phyloP scores from a whole-genome alignment of 2,113 vertebrate genomes.

The Xenopus laevis region DNA sequence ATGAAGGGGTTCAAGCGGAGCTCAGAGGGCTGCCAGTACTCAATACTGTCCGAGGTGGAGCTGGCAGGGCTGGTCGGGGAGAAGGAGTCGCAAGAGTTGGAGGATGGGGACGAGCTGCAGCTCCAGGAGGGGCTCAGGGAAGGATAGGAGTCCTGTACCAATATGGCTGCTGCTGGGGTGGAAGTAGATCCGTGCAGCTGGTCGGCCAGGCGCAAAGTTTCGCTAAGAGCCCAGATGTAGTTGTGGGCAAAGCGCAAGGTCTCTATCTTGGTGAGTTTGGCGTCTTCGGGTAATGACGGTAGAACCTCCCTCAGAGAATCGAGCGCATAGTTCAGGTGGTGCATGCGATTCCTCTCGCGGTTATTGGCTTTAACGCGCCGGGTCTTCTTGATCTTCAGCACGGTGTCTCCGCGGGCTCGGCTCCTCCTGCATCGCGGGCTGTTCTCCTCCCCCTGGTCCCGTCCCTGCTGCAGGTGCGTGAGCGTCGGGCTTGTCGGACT shows the following conservation, averaged over 20 bases:
- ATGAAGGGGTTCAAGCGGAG: slow-evolving; percentile 46
- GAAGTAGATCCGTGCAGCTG: slow-evolving; percentile 19
- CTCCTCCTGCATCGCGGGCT: slow-evolving; percentile 39
- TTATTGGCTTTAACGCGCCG: slow-evolving; percentile 62
- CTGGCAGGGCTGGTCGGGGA: slow-evolving; percentile 62
- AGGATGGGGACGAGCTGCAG: slow-evolving; percentile 48
- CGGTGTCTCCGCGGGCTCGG: slow-evolving; percentile 55
- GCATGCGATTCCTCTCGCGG: slow-evolving; percentile 64
- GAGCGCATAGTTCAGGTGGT: slow-evolving; percentile 62
- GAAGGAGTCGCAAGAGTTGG: slow-evolving; percentile 60
- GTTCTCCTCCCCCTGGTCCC: neutral
- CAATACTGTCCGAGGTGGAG: slow-evolving; percentile 58
- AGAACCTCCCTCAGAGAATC: slow-evolving; percentile 60
- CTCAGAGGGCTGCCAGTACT: slow-evolving; percentile 58
- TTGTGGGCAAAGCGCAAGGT: slow-evolving; percentile 64
- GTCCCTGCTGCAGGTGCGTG: neutral
- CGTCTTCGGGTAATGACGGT: slow-evolving; percentile 59
- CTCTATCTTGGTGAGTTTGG: slow-evolving; percentile 65
- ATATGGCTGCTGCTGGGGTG: slow-evolving; percentile 2
- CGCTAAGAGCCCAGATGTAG: slow-evolving; percentile 65
- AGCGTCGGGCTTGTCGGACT: neutral
- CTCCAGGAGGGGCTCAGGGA: slow-evolving; percentile 7
- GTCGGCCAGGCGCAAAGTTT: slow-evolving; percentile 58
- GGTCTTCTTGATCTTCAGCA: slow-evolving; percentile 59
- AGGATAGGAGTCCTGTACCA: slow-evolving; percentile 25